Conservation (phyloP, 1,140 invertebrate species). For the Chironomus tepperi region DNA sequence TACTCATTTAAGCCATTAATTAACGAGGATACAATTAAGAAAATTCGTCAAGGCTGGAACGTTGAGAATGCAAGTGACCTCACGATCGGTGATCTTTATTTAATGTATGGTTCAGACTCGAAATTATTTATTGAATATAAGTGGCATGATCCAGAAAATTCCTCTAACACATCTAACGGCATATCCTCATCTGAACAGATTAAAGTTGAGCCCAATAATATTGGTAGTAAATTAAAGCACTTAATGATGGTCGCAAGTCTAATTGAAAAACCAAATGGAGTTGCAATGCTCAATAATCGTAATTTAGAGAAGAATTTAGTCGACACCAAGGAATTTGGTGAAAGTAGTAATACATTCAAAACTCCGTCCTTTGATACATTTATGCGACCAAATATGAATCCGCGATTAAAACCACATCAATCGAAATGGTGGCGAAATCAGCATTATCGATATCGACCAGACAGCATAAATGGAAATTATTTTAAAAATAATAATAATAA, state of each 20-base stretch:
- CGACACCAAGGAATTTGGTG: neutral
- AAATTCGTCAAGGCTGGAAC: slow-evolving; percentile 71
- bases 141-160: slow-evolving; percentile 50
- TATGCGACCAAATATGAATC: neutral
- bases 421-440: neutral
- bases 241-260: neutral
- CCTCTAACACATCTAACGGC: slow-evolving; percentile 26
- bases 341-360: neutral
- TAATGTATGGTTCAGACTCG: slow-evolving; percentile 75
- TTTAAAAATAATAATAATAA: slow-evolving; percentile 9
- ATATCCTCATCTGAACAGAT: slow-evolving; percentile 28
- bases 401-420: neutral
- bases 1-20: slow-evolving; percentile 34
- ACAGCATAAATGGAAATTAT: neutral
- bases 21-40: slow-evolving; percentile 41
- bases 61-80: slow-evolving; percentile 60
- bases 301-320: neutral
- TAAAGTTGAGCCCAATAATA: neutral
- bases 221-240: neutral
- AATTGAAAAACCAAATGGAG: neutral
- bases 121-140: slow-evolving; percentile 75
- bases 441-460: neutral
- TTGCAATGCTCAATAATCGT: neutral
- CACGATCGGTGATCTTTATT: slow-evolving; percentile 81
- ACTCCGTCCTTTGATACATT: neutral